Percentiles rank a stretch among this genome's conserved stretches.
These are phyloP conservation scores for Fistularia commersonii DNA, from an alignment of 2,797 vertebrate species.

Conservation along the genomic window DNA sequence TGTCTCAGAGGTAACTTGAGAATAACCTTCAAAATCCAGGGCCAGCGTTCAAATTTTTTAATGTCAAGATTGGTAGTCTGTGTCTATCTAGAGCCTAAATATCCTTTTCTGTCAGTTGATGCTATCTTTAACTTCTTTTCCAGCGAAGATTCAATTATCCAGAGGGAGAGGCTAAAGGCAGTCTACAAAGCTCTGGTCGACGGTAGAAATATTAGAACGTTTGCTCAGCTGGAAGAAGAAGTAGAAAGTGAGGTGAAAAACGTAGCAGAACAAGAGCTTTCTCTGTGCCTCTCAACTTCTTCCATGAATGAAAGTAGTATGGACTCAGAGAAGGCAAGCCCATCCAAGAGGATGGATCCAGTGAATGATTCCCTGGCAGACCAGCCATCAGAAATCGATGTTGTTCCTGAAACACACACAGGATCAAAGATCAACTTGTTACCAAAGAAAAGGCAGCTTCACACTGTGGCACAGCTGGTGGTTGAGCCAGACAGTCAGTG, in stretches of 20 bases:
- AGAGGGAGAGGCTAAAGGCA: constrained; percentile 32
- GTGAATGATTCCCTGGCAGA: constrained; percentile 52
- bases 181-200: constrained; percentile 43
- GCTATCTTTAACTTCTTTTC: constrained; percentile 1
- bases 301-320: background rate
- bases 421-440: constrained; percentile 1
- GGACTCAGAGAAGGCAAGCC: constrained; percentile 4
- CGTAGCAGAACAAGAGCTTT: constrained; percentile 3
- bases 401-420: constrained; percentile 2
- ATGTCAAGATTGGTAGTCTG: too few species aligned
- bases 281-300: constrained; percentile 9
- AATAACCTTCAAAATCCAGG: too few species aligned
- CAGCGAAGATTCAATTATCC: constrained; percentile 32
- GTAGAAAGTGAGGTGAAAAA: constrained; percentile 44
- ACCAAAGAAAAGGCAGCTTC: background rate
- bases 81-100: too few species aligned
- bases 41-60: too few species aligned
- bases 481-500: constrained; percentile 67
- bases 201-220: constrained; percentile 25
- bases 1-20: too few species aligned
- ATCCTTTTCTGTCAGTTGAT: too few species aligned
- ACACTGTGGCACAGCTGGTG: constrained; percentile 64
- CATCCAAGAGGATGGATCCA: constrained; percentile 36
- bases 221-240: constrained; percentile 57
- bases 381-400: constrained; percentile 18